Percentiles rank a stretch among this genome's conserved stretches.
phyloP scores from a whole-genome alignment of 1,140 invertebrate species.

The Bilobella aurantiaca region DNA sequence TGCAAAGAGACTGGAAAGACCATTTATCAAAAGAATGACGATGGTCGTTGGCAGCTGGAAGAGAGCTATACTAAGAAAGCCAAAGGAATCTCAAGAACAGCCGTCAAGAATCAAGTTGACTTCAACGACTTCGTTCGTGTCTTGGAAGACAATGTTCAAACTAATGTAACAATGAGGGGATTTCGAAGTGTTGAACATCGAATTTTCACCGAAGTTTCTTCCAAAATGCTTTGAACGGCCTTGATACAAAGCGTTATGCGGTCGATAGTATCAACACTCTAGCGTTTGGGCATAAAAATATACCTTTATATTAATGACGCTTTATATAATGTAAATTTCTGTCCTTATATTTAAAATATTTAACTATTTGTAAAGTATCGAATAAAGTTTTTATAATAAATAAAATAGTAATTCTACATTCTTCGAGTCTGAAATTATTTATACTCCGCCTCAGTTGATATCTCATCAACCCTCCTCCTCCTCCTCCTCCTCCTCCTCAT shows the following conservation, averaged over 20 bases:
- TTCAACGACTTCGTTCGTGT: constrained; percentile 8
- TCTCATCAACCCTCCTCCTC: too few relatives aligned
- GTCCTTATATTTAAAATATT: neutral
- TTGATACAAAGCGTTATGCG: constrained; percentile 10
- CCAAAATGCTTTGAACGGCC: neutral
- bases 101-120: constrained; percentile 3
- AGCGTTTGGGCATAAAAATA: neutral
- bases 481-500: too few relatives aligned
- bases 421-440: neutral
- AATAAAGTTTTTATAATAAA: neutral
- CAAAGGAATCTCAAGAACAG: too few relatives aligned
- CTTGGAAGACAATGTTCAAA: neutral
- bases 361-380: neutral
- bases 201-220: neutral
- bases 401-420: neutral
- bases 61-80: neutral
- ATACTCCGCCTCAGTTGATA: too few relatives aligned
- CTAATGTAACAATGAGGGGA: neutral
- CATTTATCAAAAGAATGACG: too few relatives aligned
- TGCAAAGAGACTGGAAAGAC: neutral
- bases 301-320: neutral
- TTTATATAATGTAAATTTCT: neutral
- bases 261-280: neutral
- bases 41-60: too few relatives aligned
- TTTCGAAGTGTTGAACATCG: too few relatives aligned